Evolutionary conservation across 2,888 invertebrate species (phyloP).

Genomic region (Ormyrus thymus): DNA sequence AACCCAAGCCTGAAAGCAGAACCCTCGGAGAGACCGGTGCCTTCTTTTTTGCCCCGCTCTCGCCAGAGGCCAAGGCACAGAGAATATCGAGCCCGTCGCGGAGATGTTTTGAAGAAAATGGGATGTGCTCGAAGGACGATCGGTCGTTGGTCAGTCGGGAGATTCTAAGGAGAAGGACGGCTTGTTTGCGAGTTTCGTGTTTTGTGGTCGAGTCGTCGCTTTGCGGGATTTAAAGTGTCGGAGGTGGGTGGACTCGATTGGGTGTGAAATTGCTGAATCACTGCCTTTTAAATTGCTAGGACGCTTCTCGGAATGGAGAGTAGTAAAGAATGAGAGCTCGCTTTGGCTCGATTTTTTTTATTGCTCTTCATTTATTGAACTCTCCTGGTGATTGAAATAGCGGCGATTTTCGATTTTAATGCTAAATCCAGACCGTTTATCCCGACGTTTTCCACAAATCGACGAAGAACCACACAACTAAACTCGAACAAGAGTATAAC

Average conservation of each 20-base stretch:
- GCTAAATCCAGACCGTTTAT: no score
- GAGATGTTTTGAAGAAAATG: background rate
- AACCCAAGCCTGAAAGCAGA: slow-evolving; percentile 44
- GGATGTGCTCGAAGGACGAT: background rate
- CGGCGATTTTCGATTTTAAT: background rate
- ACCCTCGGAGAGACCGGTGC: background rate
- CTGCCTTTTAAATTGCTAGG: background rate
- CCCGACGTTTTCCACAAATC: background rate
- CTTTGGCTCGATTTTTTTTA: background rate
- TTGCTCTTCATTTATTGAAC: background rate
- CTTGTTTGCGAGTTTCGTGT: no score
- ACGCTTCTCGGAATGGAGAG: background rate
- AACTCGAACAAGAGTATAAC: background rate
- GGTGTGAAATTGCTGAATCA: background rate
- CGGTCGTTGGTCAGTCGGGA: background rate
- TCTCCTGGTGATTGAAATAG: background rate
- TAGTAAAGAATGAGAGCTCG: background rate
- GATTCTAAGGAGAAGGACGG: background rate
- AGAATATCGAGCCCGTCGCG: background rate
- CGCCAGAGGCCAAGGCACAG: slow-evolving; percentile 20
- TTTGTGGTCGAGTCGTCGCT: background rate
- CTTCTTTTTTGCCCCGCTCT: slow-evolving; percentile 10
- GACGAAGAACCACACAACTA: background rate
- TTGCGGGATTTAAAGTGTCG: background rate
- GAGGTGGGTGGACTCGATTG: background rate